Evolutionary conservation across 2,113 vertebrate genomes (phyloP).

Genomic region (Heloderma charlesbogerti): DNA sequence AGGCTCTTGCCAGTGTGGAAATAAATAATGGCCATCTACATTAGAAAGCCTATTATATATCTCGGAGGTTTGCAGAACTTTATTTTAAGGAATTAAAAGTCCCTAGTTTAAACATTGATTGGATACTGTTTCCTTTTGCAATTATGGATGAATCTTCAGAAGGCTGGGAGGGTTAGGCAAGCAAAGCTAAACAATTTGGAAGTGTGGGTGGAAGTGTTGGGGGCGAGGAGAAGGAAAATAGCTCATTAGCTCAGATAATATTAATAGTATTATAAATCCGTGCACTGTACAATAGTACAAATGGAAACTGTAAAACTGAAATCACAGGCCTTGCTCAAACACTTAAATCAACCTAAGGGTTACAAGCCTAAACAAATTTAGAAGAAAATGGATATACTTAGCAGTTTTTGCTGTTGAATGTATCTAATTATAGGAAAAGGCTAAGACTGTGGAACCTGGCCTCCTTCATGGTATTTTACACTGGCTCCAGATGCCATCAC

Average conservation of each 20-base stretch:
- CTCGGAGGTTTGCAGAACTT: not conserved
- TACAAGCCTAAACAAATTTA: not conserved
- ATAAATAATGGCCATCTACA: slow-evolving; percentile 7
- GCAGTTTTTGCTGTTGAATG: not conserved
- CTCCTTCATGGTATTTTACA: too few species aligned
- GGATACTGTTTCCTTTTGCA: not conserved
- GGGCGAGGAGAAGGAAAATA: not conserved
- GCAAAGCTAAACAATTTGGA: not conserved
- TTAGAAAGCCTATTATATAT: slow-evolving; percentile 1
- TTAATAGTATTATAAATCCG: not conserved
- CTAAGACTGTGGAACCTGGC: not conserved
- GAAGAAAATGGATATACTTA: not conserved
- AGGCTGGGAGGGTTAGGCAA: not conserved
- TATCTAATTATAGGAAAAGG: not conserved
- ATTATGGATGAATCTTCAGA: not conserved
- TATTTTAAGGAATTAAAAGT: slow-evolving; percentile 5
- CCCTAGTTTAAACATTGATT: not conserved
- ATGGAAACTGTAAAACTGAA: not conserved
- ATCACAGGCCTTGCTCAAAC: not conserved
- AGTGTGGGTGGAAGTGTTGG: not conserved
- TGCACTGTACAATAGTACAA: not conserved
- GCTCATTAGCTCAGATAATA: not conserved
- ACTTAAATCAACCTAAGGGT: not conserved
- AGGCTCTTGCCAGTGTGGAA: slow-evolving; percentile 10
- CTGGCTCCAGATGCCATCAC: too few species aligned